Evolutionary conservation across 2,113 vertebrate species (phyloP).

Genomic region (Lutjanus erythropterus): DNA sequence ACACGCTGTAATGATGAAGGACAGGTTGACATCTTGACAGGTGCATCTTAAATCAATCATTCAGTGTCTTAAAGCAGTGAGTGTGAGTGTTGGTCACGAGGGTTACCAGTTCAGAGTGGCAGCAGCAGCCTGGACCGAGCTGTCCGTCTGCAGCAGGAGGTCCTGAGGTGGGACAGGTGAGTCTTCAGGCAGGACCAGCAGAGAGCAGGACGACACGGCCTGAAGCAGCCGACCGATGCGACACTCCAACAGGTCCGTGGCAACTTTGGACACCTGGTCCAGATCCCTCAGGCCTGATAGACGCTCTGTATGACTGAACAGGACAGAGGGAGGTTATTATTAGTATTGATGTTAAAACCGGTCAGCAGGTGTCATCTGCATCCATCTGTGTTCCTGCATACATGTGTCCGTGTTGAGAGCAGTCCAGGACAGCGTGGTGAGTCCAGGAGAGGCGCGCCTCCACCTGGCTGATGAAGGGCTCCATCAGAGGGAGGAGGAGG

Average conservation of each 20-base stretch:
- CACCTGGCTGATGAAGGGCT: slow-evolving; percentile 81
- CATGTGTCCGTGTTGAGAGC: slow-evolving; percentile 81
- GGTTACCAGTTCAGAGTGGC: slow-evolving; percentile 79
- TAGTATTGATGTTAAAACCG: no score
- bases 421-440: slow-evolving; percentile 85
- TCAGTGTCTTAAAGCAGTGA: background rate
- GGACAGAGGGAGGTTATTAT: slow-evolving; percentile 24
- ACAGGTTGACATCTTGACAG: no score
- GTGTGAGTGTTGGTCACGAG: no score
- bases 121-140: slow-evolving; percentile 68
- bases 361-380: background rate
- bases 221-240: slow-evolving; percentile 83
- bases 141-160: slow-evolving; percentile 82
- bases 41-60: background rate
- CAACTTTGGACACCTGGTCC: slow-evolving; percentile 78
- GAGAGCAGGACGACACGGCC: slow-evolving; percentile 75
- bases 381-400: slow-evolving; percentile 37
- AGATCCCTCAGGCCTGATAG: slow-evolving; percentile 79
- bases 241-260: slow-evolving; percentile 85
- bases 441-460: slow-evolving; percentile 83
- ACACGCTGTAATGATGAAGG: no score
- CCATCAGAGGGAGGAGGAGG: slow-evolving; percentile 82
- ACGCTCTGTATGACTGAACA: slow-evolving; percentile 82
- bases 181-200: slow-evolving; percentile 84
- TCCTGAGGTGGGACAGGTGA: slow-evolving; percentile 73